Evolutionary conservation across 2,888 invertebrate species (phyloP), one percentile per base, ranked within the genome.

Genomic region (Lapara coniferarum): DNA sequence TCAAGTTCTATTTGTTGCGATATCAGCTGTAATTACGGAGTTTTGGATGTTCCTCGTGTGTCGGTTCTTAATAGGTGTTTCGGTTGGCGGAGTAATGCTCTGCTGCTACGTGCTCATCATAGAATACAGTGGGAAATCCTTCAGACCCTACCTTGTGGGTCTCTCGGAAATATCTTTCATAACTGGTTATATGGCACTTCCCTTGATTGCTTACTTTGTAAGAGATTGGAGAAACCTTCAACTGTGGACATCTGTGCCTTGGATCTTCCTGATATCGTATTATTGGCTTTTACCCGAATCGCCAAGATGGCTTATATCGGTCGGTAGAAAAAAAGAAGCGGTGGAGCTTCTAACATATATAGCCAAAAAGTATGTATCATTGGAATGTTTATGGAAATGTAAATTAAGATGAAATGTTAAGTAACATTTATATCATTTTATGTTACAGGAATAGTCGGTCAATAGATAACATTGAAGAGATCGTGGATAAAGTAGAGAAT

Each of bases 231-330:
- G 95, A 71, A 81, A 91, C 70, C 89, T 95, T 52, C 95, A 95
- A 79, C 81, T 95, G 14, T 92, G 92, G 0, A 94, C 95, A 8
- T 95, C 95, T 55, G 77, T 86, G 2, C 93, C 92, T 0, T 95
- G 95, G 84, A 78, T 90, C 8, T 74, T 95, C 52, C 91, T 96
- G 7, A 84, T 95, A 55, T 85, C 93, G 0, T 96, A 95, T 74
- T 95, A 95, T 79, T 96, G 96, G 95, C 80, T 96, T 10, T 89
- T 97, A 69, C 97, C 97, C 0, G 97, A 97, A 89, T 97, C 97
- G 3, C 97, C 97, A 0, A 94, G 97, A 69, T 97, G 97, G 97
- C 89, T 97, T 10, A 93, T 97, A 58, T 95, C 96, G 13, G 95
- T 95, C 1, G 96, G 96, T 0, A 94, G 93, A 72, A 93, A 95